phyloP scores from a whole-genome alignment of 2,797 vertebrate genomes.

The Urocyon cinereoargenteus region DNA sequence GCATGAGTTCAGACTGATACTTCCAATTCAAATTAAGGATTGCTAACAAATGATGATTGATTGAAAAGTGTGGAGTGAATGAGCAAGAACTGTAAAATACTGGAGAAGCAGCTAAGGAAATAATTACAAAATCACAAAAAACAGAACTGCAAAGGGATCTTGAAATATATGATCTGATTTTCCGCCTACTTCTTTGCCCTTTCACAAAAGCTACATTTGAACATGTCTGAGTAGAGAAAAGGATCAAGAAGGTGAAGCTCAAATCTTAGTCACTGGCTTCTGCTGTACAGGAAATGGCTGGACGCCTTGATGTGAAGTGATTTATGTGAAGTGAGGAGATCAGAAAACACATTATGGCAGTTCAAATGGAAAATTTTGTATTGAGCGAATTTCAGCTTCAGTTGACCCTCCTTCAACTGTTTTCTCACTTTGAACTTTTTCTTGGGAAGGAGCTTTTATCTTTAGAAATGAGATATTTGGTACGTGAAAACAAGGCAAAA shows the following conservation, averaged over 20 bases:
- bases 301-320: neutral
- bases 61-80: neutral
- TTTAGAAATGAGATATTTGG: constrained; percentile 16
- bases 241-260: constrained; percentile 53
- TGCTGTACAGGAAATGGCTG: neutral
- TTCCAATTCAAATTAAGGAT: neutral
- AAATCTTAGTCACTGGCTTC: constrained; percentile 12
- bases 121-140: constrained; percentile 36
- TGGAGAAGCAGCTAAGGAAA: neutral
- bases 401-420: constrained; percentile 2
- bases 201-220: constrained; percentile 50
- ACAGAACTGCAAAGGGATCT: neutral
- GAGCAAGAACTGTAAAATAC: neutral
- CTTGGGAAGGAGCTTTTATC: constrained; percentile 34
- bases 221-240: neutral
- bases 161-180: constrained; percentile 20
- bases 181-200: neutral
- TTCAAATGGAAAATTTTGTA: constrained; percentile 16
- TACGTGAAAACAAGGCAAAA: neutral
- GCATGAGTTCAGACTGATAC: neutral
- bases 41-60: neutral
- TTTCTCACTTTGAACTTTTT: constrained; percentile 52
- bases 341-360: constrained; percentile 13
- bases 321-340: constrained; percentile 34
- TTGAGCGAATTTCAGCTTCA: constrained; percentile 40